Evolutionary conservation across 2,888 invertebrate species (phyloP).

Genomic region (Epinotia nisella): DNA sequence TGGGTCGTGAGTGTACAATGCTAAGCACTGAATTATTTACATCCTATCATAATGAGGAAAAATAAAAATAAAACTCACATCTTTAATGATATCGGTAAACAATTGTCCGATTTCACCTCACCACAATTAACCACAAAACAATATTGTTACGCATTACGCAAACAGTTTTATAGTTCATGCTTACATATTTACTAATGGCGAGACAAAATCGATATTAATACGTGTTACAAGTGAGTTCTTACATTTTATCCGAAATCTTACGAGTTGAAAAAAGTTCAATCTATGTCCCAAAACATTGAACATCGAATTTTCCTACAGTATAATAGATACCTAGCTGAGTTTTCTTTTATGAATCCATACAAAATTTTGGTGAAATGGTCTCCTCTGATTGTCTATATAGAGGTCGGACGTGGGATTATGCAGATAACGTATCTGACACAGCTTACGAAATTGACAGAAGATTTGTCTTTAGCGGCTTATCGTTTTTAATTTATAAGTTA

Average conservation of each 20-base stretch:
- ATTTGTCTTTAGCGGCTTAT: neutral
- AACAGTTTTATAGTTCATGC: neutral
- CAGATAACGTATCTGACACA: slow-evolving; percentile 16
- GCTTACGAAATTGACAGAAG: neutral
- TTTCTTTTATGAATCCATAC: slow-evolving; percentile 17
- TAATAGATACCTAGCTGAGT: neutral
- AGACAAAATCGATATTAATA: neutral
- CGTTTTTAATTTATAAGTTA: neutral
- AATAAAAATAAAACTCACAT: neutral
- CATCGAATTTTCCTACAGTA: neutral
- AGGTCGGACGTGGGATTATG: slow-evolving; percentile 32
- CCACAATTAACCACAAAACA: neutral
- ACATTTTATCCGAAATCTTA: neutral
- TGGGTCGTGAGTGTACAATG: too few relatives aligned
- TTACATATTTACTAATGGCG: too few relatives aligned
- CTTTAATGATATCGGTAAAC: neutral
- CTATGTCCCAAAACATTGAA: neutral
- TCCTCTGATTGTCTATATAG: slow-evolving; percentile 34
- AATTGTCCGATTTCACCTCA: neutral
- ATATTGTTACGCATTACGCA: neutral
- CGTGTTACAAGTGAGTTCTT: neutral
- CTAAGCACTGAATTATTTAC: neutral
- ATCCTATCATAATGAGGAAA: neutral
- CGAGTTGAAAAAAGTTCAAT: neutral
- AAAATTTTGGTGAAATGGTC: slow-evolving; percentile 27